Evolutionary conservation across 92 coral and sea anemone genomes (phyloP).

Genomic region (Porites rus): DNA sequence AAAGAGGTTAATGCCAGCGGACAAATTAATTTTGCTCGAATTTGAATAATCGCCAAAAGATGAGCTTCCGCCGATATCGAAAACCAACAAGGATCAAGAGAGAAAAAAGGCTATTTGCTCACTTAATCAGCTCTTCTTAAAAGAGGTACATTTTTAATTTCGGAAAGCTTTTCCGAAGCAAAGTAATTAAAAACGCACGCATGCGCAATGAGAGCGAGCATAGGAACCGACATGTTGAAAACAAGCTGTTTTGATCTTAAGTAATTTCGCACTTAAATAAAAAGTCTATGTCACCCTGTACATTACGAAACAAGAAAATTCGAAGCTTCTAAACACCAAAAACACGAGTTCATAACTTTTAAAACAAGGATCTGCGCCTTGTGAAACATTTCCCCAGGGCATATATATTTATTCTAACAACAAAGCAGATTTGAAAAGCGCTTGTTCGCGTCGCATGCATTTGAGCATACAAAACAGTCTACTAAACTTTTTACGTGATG

Average conservation of each 20-base stretch:
- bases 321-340: background rate
- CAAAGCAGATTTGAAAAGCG: slow-evolving; percentile 34
- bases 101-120: slow-evolving; percentile 66
- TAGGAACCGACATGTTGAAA: slow-evolving; percentile 41
- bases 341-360: slow-evolving; percentile 4
- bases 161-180: slow-evolving; percentile 29
- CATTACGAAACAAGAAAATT: background rate
- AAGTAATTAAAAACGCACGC: slow-evolving; percentile 48
- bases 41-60: slow-evolving; percentile 45
- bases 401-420: slow-evolving; percentile 23
- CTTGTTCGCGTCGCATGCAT: slow-evolving; percentile 20
- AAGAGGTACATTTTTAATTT: slow-evolving; percentile 65
- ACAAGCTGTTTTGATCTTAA: slow-evolving; percentile 4
- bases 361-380: background rate
- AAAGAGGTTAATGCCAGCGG: slow-evolving; percentile 10
- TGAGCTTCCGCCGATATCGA: slow-evolving; percentile 54
- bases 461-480: background rate
- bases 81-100: slow-evolving; percentile 59
- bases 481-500: background rate
- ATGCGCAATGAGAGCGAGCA: slow-evolving; percentile 39
- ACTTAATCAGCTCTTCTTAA: slow-evolving; percentile 50
- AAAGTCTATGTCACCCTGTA: background rate
- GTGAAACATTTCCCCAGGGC: slow-evolving; percentile 46
- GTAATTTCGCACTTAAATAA: slow-evolving; percentile 1
- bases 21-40: slow-evolving; percentile 39